A percentile compares a stretch with the other conserved stretches of the same genome.
phyloP scores from a whole-genome alignment of 2,888 invertebrate genomes.

The Drosophila niveifrons region DNA sequence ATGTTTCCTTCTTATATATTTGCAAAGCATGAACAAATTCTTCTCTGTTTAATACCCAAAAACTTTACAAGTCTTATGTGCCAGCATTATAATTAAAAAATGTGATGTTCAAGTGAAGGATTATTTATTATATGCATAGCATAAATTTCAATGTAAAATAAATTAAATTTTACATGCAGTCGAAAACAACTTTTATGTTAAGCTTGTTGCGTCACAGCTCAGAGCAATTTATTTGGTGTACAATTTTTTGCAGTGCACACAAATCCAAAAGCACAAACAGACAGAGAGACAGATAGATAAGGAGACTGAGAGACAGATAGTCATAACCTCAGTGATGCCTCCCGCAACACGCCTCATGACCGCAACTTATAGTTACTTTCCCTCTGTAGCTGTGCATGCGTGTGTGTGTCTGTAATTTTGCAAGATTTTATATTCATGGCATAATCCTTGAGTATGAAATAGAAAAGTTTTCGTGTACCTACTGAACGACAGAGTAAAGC shows the following conservation, averaged over 20 bases:
- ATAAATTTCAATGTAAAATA: neutral
- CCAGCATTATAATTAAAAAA: neutral
- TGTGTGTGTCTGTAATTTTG: slow-evolving; percentile 68
- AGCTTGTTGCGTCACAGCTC: neutral
- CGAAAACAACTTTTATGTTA: neutral
- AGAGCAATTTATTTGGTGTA: slow-evolving; percentile 17
- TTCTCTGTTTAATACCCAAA: too few relatives aligned
- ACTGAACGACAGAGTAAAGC: slow-evolving; percentile 10
- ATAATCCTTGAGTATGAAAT: slow-evolving; percentile 77
- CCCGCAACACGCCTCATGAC: slow-evolving; percentile 58
- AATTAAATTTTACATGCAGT: neutral
- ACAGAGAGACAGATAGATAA: slow-evolving; percentile 7
- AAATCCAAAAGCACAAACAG: slow-evolving; percentile 29
- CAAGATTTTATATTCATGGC: slow-evolving; percentile 80
- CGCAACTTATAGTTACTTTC: slow-evolving; percentile 68
- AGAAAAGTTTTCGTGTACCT: slow-evolving; percentile 72
- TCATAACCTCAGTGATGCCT: slow-evolving; percentile 63
- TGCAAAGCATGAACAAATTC: too few relatives aligned
- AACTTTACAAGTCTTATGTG: neutral
- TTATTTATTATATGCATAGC: neutral
- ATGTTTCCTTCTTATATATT: too few relatives aligned
- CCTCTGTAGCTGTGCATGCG: slow-evolving; percentile 24
- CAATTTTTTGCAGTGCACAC: slow-evolving; percentile 52
- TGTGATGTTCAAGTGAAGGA: neutral
- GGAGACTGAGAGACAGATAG: slow-evolving; percentile 28